Percentiles rank a stretch among this genome's conserved stretches.
Conservation (phyloP, 2,797 vertebrate genomes). For the Danio kyathit region DNA sequence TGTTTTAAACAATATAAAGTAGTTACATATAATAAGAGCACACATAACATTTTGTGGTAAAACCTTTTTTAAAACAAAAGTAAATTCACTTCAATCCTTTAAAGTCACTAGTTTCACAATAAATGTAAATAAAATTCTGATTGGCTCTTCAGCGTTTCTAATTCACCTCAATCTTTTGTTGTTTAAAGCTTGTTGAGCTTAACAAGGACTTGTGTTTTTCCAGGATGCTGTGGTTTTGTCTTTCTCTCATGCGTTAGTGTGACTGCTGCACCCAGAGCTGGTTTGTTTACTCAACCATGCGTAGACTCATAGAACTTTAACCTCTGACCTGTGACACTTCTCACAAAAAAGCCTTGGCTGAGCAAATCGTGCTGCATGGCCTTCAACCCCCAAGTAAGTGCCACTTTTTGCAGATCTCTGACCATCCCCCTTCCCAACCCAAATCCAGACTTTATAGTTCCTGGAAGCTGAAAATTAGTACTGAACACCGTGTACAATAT, state of each 20-base stretch:
- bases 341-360: constrained; percentile 45
- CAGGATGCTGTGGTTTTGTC: constrained; percentile 25
- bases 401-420: constrained; percentile 9
- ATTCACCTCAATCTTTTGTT: not conserved
- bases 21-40: not conserved
- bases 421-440: constrained; percentile 17
- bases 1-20: too few species aligned
- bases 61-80: not conserved
- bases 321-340: constrained; percentile 66
- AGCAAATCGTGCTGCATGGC: constrained; percentile 51
- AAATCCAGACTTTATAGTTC: constrained; percentile 26
- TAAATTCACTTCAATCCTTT: not conserved
- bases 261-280: constrained; percentile 12
- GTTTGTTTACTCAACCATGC: constrained; percentile 63
- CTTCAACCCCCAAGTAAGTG: constrained; percentile 45
- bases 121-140: not conserved
- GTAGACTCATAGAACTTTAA: constrained; percentile 62
- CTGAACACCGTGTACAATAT: constrained; percentile 38
- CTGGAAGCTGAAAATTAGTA: not conserved
- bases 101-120: not conserved
- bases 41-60: not conserved
- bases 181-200: not conserved
- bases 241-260: constrained; percentile 42
- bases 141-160: not conserved
- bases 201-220: not conserved